Base-by-base conservation (phyloP, 53 echinoderm and acorn worm species). In the Mesocentrotus franciscanus region DNA sequence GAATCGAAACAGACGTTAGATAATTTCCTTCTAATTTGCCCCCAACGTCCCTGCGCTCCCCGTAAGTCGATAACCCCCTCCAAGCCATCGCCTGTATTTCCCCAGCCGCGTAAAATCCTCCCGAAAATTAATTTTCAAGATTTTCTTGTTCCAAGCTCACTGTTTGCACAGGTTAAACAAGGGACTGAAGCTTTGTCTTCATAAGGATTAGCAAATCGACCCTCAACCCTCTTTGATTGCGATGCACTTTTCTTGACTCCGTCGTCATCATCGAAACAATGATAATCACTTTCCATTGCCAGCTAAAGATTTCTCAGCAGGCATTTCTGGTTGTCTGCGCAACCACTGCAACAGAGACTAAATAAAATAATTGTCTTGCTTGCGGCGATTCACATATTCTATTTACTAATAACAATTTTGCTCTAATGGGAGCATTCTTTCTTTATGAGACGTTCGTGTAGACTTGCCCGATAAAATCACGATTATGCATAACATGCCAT, bases 41-140 rank as follows among this genome's bases (percentile, higher is more conserved):
- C 81, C 56, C 57, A 87, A 58, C 87, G 87, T 87, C 87, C 57
- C 87, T 26, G 57, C 59, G 57, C 87, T 59, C 58, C 59, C 87
- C 87, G 27, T 13, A 87, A 58, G 57, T 57, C 29, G 87, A 58
- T 29, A 59, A 58, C 59, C 87, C 56, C 22, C 58, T 87, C 58
- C n/a, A 10, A 59, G 29, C 26, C 29, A 0, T 56, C 87, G 58
- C 58, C 58, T 4, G 57, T 24, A 87, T 87, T 87, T 87, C 87
- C 87, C 87, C 27, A 57, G 87, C 58, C 87, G 87, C 57, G 27
- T 87, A 10, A 87, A 87, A 87, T 87, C 87, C 87, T n/a, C 10
- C 27, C 57, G 87, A 87, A 87, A 87, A 87, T 87, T 87, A 87
- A 87, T 87, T 87, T 87, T 87, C 87, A 87, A 87, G 87, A 87